Conservation (phyloP, 2,113 vertebrate species). For the Diadophis punctatus region DNA sequence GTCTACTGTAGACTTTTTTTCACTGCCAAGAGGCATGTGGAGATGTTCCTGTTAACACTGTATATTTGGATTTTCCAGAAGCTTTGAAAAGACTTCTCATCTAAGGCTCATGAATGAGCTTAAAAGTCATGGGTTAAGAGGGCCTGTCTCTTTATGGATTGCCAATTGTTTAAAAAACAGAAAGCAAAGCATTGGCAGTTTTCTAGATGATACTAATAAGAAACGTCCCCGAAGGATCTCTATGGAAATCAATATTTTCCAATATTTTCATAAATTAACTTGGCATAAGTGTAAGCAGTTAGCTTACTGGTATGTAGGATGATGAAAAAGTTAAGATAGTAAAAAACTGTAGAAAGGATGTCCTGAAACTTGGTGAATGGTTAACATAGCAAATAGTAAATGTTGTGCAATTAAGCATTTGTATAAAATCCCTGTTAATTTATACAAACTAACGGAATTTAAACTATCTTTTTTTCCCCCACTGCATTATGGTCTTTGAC, state of each 20-base stretch:
- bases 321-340: background rate
- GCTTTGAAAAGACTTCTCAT: background rate
- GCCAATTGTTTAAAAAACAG: background rate
- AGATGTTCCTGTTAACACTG: background rate
- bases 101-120: background rate
- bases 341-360: background rate
- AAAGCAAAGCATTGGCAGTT: background rate
- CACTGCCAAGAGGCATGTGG: background rate
- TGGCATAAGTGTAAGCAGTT: background rate
- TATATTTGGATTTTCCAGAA: background rate
- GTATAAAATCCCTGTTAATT: background rate
- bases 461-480: background rate
- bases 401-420: background rate
- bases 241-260: background rate
- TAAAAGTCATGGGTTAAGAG: background rate
- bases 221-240: background rate
- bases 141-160: background rate
- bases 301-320: background rate
- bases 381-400: background rate
- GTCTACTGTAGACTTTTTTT: background rate
- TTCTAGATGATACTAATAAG: background rate
- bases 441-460: background rate
- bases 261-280: background rate
- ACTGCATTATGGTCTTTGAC: background rate
- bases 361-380: background rate